phyloP scores from a whole-genome alignment of 2,888 invertebrate species.

The Drosophila incognita region DNA sequence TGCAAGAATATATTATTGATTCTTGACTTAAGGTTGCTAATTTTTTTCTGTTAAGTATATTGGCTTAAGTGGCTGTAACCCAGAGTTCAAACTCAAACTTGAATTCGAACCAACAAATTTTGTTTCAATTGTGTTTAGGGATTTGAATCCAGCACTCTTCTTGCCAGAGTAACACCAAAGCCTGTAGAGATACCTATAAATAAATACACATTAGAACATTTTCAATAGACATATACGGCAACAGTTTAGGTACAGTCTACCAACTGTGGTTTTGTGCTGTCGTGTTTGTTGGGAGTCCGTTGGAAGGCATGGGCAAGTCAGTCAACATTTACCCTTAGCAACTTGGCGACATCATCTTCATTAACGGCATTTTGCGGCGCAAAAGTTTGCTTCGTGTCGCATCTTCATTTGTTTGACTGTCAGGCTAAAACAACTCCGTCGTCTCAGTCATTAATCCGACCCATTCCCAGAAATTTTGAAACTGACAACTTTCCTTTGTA shows the following conservation, averaged over 20 bases:
- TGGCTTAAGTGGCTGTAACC: background rate
- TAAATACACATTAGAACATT: background rate
- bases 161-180: background rate
- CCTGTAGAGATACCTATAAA: background rate
- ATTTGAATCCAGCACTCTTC: background rate
- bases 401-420: conserved; percentile 42
- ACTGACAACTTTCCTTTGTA: conserved; percentile 11
- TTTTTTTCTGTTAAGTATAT: background rate
- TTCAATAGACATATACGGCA: background rate
- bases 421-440: conserved; percentile 12
- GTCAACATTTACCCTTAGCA: conserved; percentile 19
- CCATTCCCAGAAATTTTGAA: background rate
- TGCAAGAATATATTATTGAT: no score
- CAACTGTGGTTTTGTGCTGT: conserved; percentile 8
- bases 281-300: conserved; percentile 8
- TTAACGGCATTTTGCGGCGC: conserved; percentile 20
- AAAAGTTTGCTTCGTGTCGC: conserved; percentile 23
- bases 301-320: conserved; percentile 10
- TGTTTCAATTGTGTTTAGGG: background rate
- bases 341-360: conserved; percentile 19
- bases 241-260: background rate
- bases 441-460: conserved; percentile 29
- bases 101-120: background rate
- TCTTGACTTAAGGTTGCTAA: no score
- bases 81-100: background rate